phyloP scores from a whole-genome alignment of 2,113 vertebrate genomes.

The Plotosus lineatus region DNA sequence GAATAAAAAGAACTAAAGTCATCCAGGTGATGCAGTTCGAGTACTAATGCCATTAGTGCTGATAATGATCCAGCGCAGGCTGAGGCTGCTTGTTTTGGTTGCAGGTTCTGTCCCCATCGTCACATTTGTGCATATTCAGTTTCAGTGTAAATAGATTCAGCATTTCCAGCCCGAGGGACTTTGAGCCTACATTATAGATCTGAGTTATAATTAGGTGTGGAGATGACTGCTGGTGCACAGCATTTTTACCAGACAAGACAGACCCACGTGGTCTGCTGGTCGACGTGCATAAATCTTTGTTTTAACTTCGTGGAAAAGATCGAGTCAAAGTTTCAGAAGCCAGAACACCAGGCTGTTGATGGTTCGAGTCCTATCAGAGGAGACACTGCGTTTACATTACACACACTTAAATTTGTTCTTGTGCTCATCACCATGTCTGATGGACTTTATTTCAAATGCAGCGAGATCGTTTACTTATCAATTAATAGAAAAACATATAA shows the following conservation, averaged over 20 bases:
- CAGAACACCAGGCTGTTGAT: neutral
- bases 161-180: constrained; percentile 29
- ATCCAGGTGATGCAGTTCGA: neutral
- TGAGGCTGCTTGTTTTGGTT: constrained; percentile 19
- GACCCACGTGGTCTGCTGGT: constrained; percentile 21
- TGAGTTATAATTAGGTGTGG: constrained; percentile 40
- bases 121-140: constrained; percentile 41
- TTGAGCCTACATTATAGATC: constrained; percentile 36
- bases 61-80: neutral
- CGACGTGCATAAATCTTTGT: neutral
- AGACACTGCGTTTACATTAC: neutral
- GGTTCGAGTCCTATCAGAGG: neutral
- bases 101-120: constrained; percentile 32
- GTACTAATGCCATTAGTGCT: constrained; percentile 35
- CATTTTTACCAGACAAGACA: constrained; percentile 21
- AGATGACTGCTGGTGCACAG: constrained; percentile 3
- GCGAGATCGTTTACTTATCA: too few relatives aligned
- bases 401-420: neutral
- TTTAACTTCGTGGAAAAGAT: neutral
- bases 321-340: neutral
- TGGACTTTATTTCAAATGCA: neutral
- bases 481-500: neutral
- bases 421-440: neutral
- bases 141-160: constrained; percentile 36
- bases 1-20: neutral